phyloP scores from a whole-genome alignment of 2,888 invertebrate species.

The Cephus nigrinus region DNA sequence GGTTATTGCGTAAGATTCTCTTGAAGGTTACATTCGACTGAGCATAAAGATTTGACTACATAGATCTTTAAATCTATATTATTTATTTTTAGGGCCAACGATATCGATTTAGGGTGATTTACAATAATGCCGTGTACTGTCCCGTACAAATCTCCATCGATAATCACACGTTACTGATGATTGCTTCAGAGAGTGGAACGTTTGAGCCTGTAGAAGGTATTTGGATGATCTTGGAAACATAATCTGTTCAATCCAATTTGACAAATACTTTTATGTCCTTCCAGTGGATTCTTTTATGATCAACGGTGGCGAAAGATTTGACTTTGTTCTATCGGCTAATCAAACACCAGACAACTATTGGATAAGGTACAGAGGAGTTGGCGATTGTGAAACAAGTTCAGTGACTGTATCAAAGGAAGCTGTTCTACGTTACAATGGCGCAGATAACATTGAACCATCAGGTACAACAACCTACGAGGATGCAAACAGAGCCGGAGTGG shows the following conservation, averaged over 20 bases:
- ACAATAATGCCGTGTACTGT: slow-evolving; percentile 61
- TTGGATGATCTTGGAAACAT: background rate
- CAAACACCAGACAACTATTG: slow-evolving; percentile 63
- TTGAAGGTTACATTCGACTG: background rate
- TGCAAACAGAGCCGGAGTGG: slow-evolving; percentile 45
- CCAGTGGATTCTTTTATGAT: slow-evolving; percentile 60
- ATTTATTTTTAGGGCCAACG: slow-evolving; percentile 38
- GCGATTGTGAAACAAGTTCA: slow-evolving; percentile 26
- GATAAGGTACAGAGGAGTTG: slow-evolving; percentile 65
- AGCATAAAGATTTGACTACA: background rate
- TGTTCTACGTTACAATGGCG: slow-evolving; percentile 36
- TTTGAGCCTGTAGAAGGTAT: slow-evolving; percentile 54
- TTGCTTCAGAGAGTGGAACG: slow-evolving; percentile 58
- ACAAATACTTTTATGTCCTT: slow-evolving; percentile 4
- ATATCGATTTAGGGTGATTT: slow-evolving; percentile 59
- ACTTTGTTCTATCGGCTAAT: slow-evolving; percentile 64
- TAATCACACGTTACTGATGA: slow-evolving; percentile 55
- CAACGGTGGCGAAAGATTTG: slow-evolving; percentile 68
- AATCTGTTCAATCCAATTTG: background rate
- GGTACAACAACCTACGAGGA: slow-evolving; percentile 37
- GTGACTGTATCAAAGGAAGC: slow-evolving; percentile 31
- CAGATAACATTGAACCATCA: slow-evolving; percentile 22
- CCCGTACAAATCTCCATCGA: slow-evolving; percentile 63
- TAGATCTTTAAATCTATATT: background rate
- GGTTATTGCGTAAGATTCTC: too few relatives aligned